Base-by-base conservation (phyloP, 92 coral and sea anemone species). In the Palythoa heliodiscus region DNA sequence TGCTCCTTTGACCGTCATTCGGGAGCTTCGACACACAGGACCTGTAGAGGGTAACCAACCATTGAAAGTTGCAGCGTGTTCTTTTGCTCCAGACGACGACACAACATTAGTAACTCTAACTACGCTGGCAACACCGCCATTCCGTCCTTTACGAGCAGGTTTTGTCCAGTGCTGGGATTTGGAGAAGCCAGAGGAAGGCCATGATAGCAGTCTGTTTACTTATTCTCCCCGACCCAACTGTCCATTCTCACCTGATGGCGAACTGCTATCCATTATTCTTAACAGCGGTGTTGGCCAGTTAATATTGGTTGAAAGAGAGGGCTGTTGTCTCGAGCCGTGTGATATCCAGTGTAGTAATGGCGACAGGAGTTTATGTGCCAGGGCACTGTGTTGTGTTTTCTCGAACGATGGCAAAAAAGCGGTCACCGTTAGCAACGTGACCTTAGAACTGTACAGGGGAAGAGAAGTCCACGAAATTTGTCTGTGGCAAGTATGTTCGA, bases 81-180 rank as follows among this genome's bases (percentile, higher is more conserved):
- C 89, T 35, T 94, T 94, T 83, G 79, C 90, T 16, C 86, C 89
- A 38, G 86, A 94, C 64, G 95, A 94, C 43, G 98, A 94, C 57
- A 54, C 91, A 2, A 86, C 86, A 20, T 84, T 94, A n/a, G 38
- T 94, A 43, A 87, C 95, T 70, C 92, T 92, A 19, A 94, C 91
- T 0, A 92, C 93, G 3, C 86, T 92, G 11, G 86, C 93, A 7
- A 87, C 50, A 0, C 57, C 85, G 38, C 84, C 86, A 37, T 55
- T 83, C 8, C 75, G 95, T 37, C 66, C 87, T 22, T 90, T 94
- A 20, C 89, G 93, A 77, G 97, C 97, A 4, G 98, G 98, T 24
- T 95, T 91, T 67, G 92, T 95, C 1, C 95, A 95, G 58, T 87
- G 93, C 38, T 93, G 98, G 98, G 93, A 92, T 82, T 81, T 92